A percentile compares a stretch with the other conserved stretches of the same genome.
Conservation (phyloP, 2,888 invertebrate genomes). For the Physocephala rufipes region DNA sequence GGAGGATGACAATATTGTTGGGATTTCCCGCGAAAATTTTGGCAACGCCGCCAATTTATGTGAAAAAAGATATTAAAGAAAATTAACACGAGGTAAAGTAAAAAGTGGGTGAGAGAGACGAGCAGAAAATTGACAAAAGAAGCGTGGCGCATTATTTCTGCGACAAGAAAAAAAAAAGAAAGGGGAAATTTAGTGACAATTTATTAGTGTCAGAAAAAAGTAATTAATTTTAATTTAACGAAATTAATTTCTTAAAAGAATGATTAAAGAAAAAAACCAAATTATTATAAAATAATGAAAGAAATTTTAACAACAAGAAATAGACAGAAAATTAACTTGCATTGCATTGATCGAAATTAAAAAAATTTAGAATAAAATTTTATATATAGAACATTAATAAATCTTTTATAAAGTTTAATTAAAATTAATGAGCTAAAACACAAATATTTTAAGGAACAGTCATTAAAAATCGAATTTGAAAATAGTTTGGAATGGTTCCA, state of each 20-base stretch:
- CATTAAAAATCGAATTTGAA: too few species aligned
- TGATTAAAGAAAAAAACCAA: neutral
- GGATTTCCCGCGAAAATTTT: constrained; percentile 62
- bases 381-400: too few species aligned
- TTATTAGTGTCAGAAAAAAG: constrained; percentile 13
- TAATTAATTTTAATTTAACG: neutral
- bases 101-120: constrained; percentile 38
- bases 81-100: constrained; percentile 17
- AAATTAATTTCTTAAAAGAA: neutral
- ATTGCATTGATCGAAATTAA: too few species aligned
- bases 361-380: too few species aligned
- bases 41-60: constrained; percentile 51
- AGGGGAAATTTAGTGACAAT: neutral
- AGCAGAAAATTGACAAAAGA: constrained; percentile 16
- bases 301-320: constrained; percentile 3
- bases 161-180: constrained; percentile 23
- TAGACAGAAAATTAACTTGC: neutral
- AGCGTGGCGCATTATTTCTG: constrained; percentile 31
- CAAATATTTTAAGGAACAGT: too few species aligned
- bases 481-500: too few species aligned
- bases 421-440: too few species aligned
- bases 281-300: too few species aligned
- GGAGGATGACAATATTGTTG: constrained; percentile 48
- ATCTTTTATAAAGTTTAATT: too few species aligned
- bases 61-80: constrained; percentile 35